Percentiles rank a stretch among this genome's conserved stretches.
Conservation (phyloP, 2,113 vertebrate species). For the Melanotaenia duboulayi region DNA sequence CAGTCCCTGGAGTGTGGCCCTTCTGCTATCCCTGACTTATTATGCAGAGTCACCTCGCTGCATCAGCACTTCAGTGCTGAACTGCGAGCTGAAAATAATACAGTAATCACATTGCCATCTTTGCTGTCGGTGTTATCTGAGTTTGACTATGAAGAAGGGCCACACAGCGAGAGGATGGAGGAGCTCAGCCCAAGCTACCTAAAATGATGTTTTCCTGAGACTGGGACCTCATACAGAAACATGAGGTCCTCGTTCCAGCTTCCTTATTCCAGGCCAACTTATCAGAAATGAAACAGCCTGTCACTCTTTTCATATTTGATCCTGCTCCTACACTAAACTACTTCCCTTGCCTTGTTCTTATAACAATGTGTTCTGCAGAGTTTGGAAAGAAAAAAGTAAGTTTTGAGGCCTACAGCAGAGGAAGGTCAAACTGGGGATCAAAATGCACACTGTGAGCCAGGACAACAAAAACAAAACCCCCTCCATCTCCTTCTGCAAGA, state of each 20-base stretch:
- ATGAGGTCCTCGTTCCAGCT: not conserved
- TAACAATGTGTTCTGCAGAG: not conserved
- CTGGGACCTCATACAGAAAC: not conserved
- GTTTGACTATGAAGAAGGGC: not conserved
- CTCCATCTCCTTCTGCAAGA: not conserved
- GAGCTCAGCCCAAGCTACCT: not conserved
- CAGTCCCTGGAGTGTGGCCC: constrained; percentile 40
- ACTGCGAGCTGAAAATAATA: constrained; percentile 35
- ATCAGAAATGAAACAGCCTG: not conserved
- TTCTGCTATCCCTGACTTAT: constrained; percentile 47
- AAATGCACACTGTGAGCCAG: not conserved
- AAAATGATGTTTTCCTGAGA: constrained; percentile 11
- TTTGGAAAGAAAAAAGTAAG: not conserved
- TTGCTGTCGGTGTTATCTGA: constrained; percentile 40
- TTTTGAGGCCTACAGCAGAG: constrained; percentile 6
- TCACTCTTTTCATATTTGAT: too few relatives aligned
- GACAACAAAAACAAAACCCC: constrained; percentile 13
- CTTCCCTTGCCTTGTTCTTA: too few relatives aligned
- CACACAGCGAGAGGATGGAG: constrained; percentile 7
- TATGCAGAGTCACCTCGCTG: constrained; percentile 43
- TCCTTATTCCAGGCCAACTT: constrained; percentile 21
- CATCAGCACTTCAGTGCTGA: constrained; percentile 42
- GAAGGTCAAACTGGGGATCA: constrained; percentile 26
- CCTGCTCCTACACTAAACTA: too few relatives aligned
- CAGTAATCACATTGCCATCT: constrained; percentile 41